Conservation (phyloP, 2,888 invertebrate genomes). For the Drosophila neutralis region DNA sequence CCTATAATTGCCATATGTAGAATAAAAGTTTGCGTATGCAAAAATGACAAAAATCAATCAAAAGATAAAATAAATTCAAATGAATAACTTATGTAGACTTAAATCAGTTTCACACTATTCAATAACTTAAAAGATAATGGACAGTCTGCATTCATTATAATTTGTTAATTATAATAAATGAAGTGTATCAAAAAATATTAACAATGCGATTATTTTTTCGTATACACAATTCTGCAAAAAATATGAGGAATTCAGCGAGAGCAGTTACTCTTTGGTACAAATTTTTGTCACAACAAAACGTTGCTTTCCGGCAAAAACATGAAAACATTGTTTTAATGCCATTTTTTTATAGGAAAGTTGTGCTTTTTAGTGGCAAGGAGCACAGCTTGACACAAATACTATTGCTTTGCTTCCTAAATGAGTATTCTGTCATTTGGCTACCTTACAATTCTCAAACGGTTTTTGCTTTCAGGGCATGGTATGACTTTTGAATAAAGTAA, state of each 20-base stretch:
- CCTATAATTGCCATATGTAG: no score
- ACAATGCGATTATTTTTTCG: neutral
- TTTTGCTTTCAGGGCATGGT: neutral
- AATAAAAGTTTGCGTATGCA: no score
- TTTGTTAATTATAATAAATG: neutral
- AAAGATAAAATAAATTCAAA: neutral
- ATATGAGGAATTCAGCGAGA: neutral
- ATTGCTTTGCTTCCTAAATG: neutral
- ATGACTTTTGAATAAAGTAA: neutral
- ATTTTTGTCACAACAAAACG: neutral
- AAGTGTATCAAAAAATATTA: neutral
- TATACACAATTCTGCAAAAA: neutral
- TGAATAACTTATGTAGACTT: neutral
- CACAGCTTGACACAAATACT: neutral
- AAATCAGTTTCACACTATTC: neutral
- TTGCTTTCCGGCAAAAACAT: neutral
- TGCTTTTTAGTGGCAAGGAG: neutral
- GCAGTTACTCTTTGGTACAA: neutral
- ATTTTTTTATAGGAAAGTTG: neutral
- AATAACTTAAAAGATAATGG: neutral
- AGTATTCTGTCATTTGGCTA: neutral
- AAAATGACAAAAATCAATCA: no score
- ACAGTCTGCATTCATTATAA: neutral
- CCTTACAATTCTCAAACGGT: no score
- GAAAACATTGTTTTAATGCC: neutral